phyloP scores from a whole-genome alignment of 2,888 invertebrate species.

The Drosophila testacea region DNA sequence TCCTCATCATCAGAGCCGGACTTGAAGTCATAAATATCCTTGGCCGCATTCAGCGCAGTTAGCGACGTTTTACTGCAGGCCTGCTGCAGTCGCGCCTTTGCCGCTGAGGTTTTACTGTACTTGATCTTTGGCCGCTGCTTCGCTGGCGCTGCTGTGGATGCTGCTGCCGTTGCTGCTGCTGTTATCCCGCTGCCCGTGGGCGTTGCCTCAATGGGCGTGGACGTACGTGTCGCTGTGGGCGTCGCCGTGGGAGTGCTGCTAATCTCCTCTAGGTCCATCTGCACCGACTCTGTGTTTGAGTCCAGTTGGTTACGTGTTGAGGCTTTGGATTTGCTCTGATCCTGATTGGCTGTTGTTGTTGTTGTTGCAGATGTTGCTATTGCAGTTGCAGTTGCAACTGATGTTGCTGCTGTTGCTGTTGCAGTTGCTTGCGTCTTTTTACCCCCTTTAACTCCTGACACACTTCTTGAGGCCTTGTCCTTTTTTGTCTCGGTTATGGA shows the following conservation, averaged over 20 bases:
- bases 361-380: slow-evolving; percentile 3
- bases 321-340: neutral
- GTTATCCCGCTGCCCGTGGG: slow-evolving; percentile 25
- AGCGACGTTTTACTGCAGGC: slow-evolving; percentile 36
- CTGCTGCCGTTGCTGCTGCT: neutral
- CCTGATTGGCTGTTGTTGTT: slow-evolving; percentile 1
- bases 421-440: slow-evolving; percentile 35
- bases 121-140: slow-evolving; percentile 67
- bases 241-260: slow-evolving; percentile 31
- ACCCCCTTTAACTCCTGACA: slow-evolving; percentile 27
- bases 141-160: slow-evolving; percentile 5
- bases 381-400: slow-evolving; percentile 8
- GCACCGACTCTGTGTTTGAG: slow-evolving; percentile 80
- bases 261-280: slow-evolving; percentile 81
- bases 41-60: slow-evolving; percentile 43
- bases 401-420: slow-evolving; percentile 7
- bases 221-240: slow-evolving; percentile 26
- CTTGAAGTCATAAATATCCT: slow-evolving; percentile 84
- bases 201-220: slow-evolving; percentile 31
- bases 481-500: slow-evolving; percentile 28
- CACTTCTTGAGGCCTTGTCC: slow-evolving; percentile 17
- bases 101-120: slow-evolving; percentile 68
- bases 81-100: slow-evolving; percentile 63
- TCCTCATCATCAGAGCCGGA: slow-evolving; percentile 85
- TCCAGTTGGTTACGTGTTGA: slow-evolving; percentile 50